These are phyloP conservation scores for Melanostoma scalare DNA, from an alignment of 2,888 invertebrate species.

Conservation along the genomic window DNA sequence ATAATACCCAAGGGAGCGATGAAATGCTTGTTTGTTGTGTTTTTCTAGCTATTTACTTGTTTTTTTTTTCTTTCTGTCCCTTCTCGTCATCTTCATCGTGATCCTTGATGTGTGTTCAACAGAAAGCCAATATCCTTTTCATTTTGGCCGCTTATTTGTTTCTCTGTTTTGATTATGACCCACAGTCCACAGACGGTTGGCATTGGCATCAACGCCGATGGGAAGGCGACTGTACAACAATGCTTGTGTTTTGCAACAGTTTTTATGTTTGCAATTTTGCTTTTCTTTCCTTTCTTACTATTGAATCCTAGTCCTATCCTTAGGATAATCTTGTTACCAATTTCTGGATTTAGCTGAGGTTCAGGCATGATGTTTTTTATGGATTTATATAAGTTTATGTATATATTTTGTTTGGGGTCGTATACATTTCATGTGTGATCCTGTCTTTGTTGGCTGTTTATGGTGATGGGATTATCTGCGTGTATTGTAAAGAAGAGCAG, in stretches of 20 bases:
- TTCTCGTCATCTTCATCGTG: conserved; percentile 6
- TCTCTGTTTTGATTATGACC: conserved; percentile 57
- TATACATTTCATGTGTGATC: conserved; percentile 57
- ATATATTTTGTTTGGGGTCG: conserved; percentile 7
- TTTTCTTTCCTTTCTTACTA: conserved; percentile 10
- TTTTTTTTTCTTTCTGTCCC: background rate
- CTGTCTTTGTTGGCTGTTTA: conserved; percentile 51
- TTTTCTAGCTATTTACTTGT: conserved; percentile 24
- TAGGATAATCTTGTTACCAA: conserved; percentile 70
- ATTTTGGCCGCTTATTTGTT: conserved; percentile 68
- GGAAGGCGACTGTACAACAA: conserved; percentile 36
- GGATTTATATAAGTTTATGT: conserved; percentile 28
- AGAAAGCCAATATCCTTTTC: conserved; percentile 71
- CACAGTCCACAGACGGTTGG: conserved; percentile 10
- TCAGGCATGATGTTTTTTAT: conserved; percentile 25
- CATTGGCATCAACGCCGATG: background rate
- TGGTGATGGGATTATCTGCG: conserved; percentile 65
- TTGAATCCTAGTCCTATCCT: conserved; percentile 23
- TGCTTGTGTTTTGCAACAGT: conserved; percentile 28
- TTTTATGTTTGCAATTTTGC: conserved; percentile 38
- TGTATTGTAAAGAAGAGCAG: conserved; percentile 22
- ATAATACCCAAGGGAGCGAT: conserved; percentile 55
- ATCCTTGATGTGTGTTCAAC: conserved; percentile 52
- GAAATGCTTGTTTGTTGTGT: conserved; percentile 38
- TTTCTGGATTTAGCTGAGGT: conserved; percentile 50